Base-by-base conservation (phyloP, 2,113 vertebrate genomes). In the Platysternon megacephalum region DNA sequence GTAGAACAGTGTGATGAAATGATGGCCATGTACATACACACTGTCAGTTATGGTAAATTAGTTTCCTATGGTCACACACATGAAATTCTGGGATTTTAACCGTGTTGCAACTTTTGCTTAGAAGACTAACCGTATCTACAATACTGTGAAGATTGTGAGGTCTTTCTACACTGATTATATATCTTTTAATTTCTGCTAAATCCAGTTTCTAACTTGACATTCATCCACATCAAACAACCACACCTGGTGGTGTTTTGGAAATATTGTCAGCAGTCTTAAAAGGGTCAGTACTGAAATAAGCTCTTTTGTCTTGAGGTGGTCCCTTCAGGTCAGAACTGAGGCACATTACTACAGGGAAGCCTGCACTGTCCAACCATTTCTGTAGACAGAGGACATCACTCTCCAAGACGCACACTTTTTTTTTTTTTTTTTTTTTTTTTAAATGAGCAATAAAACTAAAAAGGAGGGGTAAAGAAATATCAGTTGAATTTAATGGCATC, bases 381-480 rank as follows among this genome's bases (percentile, higher is more conserved):
- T 42, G 35, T 55, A 39, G 48, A 85, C 16, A 11, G n/a, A 82
- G 39, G 52, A 14, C 80, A 61, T 93, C 76, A 28, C 24, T 44
- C 22, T 44, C 39, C 22, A 82, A 90, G 83, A 83, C 49, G 42
- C 39, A 79, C 19, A n/a, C n/a, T 95, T 80, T 72, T 87, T 44
- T 52, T 13, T 93, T 93, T 55, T 88, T 90, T n/a, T 95, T 80
- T 72, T 87, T 44, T 52, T 13, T 93, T 93, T 55, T 88, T 90
- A 48, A 92, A 26, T 72, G 8, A 91, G 58, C 79, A 83, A 35
- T 78, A 9, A 48, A 82, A 78, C 83, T 87, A 4, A 95, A 92
- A 96, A 74, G 82, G 81, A 78, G 82, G 82, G 80, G 90, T 93
- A 94, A 61, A 92, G 10, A 83, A 85, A 84, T 21, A 90, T 95